Percentiles rank a stretch among this genome's conserved stretches.
Conservation (phyloP, 2,797 vertebrate genomes). For the Helicolenus hilgendorfi region DNA sequence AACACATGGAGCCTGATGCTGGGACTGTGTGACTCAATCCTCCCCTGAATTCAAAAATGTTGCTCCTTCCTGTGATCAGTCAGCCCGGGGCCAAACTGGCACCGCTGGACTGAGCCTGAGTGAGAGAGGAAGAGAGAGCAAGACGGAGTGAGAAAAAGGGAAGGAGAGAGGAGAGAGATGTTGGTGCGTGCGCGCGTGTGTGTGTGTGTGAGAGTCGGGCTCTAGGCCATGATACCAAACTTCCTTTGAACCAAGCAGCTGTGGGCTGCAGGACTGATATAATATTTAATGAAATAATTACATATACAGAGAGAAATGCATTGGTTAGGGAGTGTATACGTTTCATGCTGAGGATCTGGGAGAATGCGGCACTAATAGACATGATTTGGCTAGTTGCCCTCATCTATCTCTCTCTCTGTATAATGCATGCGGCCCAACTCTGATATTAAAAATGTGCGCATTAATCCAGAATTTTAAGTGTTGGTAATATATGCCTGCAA, state of each 20-base stretch:
- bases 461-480: constrained; percentile 60
- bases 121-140: constrained; percentile 33
- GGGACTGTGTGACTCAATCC: constrained; percentile 84
- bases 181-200: constrained; percentile 30
- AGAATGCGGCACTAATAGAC: constrained; percentile 74
- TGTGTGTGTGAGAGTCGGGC: constrained; percentile 61
- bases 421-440: constrained; percentile 36
- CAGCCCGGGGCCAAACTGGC: constrained; percentile 89
- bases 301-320: constrained; percentile 77
- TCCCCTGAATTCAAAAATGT: constrained; percentile 88
- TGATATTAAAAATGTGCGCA: constrained; percentile 65
- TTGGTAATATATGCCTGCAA: constrained; percentile 52
- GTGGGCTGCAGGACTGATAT: constrained; percentile 84
- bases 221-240: constrained; percentile 86
- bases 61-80: constrained; percentile 89
- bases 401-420: constrained; percentile 23
- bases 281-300: constrained; percentile 91
- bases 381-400: constrained; percentile 69
- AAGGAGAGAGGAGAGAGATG: constrained; percentile 42
- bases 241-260: constrained; percentile 89
- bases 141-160: constrained; percentile 38
- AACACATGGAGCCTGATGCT: constrained; percentile 74
- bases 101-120: constrained; percentile 77
- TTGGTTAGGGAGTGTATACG: constrained; percentile 66
- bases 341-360: constrained; percentile 71